These are phyloP conservation scores for Delphinus delphis DNA, from an alignment of 2,113 vertebrate genomes.

Conservation along the genomic window DNA sequence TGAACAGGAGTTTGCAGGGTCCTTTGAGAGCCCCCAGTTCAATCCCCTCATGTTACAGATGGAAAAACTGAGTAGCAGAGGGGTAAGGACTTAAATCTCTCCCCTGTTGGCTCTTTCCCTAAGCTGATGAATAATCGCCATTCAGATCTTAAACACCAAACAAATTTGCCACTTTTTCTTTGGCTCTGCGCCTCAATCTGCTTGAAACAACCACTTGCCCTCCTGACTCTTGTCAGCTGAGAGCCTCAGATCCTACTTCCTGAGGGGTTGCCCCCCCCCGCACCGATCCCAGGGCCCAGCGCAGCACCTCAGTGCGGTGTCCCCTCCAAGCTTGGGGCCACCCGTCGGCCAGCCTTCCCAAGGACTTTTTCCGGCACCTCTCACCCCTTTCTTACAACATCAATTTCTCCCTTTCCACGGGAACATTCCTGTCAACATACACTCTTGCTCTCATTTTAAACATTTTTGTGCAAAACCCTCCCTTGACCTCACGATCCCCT, in stretches of 20 bases:
- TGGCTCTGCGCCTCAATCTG: neutral
- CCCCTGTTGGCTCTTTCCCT: neutral
- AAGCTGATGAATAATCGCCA: neutral
- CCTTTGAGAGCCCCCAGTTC: neutral
- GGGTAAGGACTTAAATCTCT: neutral
- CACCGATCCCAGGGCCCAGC: neutral
- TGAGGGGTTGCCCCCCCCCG: neutral
- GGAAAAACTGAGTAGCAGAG: neutral
- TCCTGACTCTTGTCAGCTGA: neutral
- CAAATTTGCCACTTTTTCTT: neutral
- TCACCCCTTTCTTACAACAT: neutral
- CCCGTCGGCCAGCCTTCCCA: no score
- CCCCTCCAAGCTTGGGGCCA: neutral
- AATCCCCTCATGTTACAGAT: neutral
- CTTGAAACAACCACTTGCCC: neutral
- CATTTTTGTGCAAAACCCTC: neutral
- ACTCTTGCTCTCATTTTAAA: neutral
- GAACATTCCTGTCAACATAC: neutral
- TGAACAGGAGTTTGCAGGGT: neutral
- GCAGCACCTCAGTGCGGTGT: neutral
- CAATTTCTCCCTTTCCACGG: neutral
- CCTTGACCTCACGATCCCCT: neutral
- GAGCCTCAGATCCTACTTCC: neutral
- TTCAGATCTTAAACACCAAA: neutral
- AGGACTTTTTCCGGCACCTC: neutral